Conservation (phyloP, 2,797 vertebrate genomes). For the Etheostoma perlongum region DNA sequence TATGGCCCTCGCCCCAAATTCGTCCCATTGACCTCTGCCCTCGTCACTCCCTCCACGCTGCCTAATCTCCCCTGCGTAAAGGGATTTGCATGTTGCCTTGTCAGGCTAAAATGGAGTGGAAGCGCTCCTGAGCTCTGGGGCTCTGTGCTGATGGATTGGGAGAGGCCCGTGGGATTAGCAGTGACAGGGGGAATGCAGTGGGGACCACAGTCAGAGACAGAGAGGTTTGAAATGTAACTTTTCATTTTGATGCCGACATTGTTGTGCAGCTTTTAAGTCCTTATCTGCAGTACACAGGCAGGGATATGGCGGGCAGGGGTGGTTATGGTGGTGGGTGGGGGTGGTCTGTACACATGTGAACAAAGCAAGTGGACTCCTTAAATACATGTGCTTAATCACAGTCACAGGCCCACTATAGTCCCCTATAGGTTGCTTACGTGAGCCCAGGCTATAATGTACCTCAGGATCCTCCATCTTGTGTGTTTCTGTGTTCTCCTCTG, state of each 20-base stretch:
- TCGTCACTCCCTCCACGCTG: slow-evolving; percentile 35
- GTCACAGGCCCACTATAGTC: slow-evolving; percentile 70
- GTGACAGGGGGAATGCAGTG: slow-evolving; percentile 62
- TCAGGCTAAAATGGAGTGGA: slow-evolving; percentile 64
- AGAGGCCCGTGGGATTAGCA: slow-evolving; percentile 61
- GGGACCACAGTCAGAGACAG: slow-evolving; percentile 50
- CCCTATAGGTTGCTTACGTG: slow-evolving; percentile 74
- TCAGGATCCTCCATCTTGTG: slow-evolving; percentile 80
- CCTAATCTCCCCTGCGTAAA: slow-evolving; percentile 50
- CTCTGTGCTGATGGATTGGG: slow-evolving; percentile 63
- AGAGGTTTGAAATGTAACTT: slow-evolving; percentile 63
- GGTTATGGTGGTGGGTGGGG: slow-evolving; percentile 40
- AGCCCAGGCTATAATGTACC: slow-evolving; percentile 77
- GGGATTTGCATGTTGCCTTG: slow-evolving; percentile 66
- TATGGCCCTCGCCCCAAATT: slow-evolving; percentile 19
- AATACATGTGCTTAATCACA: slow-evolving; percentile 78
- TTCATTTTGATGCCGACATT: slow-evolving; percentile 58
- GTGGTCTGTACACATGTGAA: slow-evolving; percentile 58
- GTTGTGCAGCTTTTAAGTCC: slow-evolving; percentile 62
- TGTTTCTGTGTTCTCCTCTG: slow-evolving; percentile 80
- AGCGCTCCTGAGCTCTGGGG: slow-evolving; percentile 42
- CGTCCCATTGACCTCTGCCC: slow-evolving; percentile 54
- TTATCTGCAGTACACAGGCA: slow-evolving; percentile 72
- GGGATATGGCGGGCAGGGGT: slow-evolving; percentile 46
- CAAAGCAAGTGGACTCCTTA: slow-evolving; percentile 61